These are phyloP conservation scores for Asobara japonica DNA, from an alignment of 1,140 invertebrate genomes.

Conservation along the genomic window DNA sequence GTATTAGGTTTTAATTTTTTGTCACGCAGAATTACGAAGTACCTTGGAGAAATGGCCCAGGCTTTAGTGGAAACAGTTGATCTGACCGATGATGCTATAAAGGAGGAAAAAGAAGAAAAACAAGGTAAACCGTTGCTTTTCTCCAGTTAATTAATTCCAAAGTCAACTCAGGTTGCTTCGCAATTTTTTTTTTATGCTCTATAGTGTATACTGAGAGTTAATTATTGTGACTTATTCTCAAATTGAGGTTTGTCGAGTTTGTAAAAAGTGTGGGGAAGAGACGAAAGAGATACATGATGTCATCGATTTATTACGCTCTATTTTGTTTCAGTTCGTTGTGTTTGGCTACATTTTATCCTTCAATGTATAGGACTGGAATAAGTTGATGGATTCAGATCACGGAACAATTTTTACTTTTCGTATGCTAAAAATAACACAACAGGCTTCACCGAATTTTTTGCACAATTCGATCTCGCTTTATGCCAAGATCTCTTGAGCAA, in stretches of 20 bases:
- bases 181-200: neutral
- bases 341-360: neutral
- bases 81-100: neutral
- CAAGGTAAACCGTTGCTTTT: constrained; percentile 22
- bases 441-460: too few relatives aligned
- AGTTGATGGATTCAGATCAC: too few relatives aligned
- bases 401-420: too few relatives aligned
- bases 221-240: too few relatives aligned
- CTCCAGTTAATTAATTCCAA: neutral
- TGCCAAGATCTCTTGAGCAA: too few relatives aligned
- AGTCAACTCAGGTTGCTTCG: neutral
- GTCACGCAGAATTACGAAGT: neutral
- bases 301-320: neutral
- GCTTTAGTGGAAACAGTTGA: constrained; percentile 22
- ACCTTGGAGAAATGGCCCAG: constrained; percentile 39
- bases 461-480: too few relatives aligned
- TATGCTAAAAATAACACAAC: too few relatives aligned
- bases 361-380: neutral
- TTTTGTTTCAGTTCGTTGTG: neutral
- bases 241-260: neutral
- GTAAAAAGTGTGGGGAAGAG: neutral
- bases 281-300: neutral
- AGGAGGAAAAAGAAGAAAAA: constrained; percentile 17
- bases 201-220: too few relatives aligned
- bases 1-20: neutral